Evolutionary conservation across 2,113 vertebrate genomes (phyloP), one percentile per base, ranked within the genome.

Genomic region (Caracal caracal): DNA sequence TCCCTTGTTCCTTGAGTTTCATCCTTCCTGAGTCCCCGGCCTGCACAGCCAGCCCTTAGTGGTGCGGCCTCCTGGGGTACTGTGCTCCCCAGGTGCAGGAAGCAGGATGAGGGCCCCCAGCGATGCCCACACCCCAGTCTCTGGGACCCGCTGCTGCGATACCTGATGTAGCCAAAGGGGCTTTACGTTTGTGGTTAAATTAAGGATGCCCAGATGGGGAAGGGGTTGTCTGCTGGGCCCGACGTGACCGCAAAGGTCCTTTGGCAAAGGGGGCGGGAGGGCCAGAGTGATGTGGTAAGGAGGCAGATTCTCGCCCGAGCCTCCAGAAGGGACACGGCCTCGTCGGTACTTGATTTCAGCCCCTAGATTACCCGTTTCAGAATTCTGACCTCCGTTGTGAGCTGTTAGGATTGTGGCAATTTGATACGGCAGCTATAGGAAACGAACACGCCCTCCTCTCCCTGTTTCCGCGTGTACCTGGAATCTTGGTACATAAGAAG

Each of bases 371-470:
- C 35, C 47, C 30, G 3, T 70, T 85, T 88, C 73, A n/a, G 66
- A 76, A 73, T 89, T 75, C 49, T 49, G 66, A n/a, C n/a, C 28
- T 43, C 13, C 26, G 63, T 17, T 47, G 26, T 22, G 73, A 68
- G 76, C 4, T 19, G 35, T n/a, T 80, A 28, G 37, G 17, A 35
- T 85, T 28, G 22, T 68, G 15, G 20, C 59, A 6, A 40, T 86
- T 40, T 61, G 49, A 86, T 76, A 49, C 3, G 49, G 43, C 51
- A 65, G 75, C 61, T 70, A 5, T 47, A 82, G 33, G 51, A 56
- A 70, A 49, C 1, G 0, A 37, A 24, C 1, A 5, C 9, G 5
- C 22, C 15, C 51, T 22, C 35, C 22, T 30, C 4, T 26, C 68
- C 59, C 15, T 26, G 9, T 30, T 88, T 73, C 8, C 7, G 22